These are phyloP conservation scores for Ophthalmolycus amberensis DNA, from an alignment of 2,113 vertebrate genomes.

Conservation along the genomic window DNA sequence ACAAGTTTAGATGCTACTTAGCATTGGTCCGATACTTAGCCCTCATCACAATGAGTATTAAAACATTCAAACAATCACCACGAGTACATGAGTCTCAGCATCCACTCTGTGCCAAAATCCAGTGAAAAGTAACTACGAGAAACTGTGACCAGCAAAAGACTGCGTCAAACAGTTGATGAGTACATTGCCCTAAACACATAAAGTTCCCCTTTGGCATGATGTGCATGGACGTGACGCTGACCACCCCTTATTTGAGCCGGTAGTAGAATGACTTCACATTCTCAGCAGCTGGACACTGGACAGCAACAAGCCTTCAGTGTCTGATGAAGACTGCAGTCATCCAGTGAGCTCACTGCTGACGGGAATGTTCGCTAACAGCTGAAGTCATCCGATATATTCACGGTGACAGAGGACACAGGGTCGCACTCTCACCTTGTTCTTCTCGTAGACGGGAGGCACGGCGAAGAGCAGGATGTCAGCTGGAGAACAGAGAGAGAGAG, in stretches of 20 bases:
- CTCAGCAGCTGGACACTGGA: constrained; percentile 20
- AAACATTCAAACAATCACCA: neutral
- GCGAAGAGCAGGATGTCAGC: constrained; percentile 89
- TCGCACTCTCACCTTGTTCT: constrained; percentile 88
- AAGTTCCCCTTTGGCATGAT: neutral
- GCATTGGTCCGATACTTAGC: neutral
- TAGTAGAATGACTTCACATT: constrained; percentile 45
- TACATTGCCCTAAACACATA: neutral
- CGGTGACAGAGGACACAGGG: neutral
- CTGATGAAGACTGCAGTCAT: constrained; percentile 41
- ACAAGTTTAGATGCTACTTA: neutral
- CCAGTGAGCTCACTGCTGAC: constrained; percentile 47
- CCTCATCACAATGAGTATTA: neutral
- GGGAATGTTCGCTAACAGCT: neutral
- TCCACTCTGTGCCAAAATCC: neutral
- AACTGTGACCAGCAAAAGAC: neutral
- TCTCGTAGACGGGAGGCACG: constrained; percentile 90
- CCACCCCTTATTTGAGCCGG: neutral
- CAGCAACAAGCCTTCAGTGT: constrained; percentile 51
- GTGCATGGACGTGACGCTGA: neutral
- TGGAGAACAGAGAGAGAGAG: constrained; percentile 56
- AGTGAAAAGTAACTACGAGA: neutral
- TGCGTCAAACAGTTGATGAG: too few relatives aligned
- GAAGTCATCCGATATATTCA: constrained; percentile 3
- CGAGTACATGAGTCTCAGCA: neutral